A percentile compares a stretch with the other conserved stretches of the same genome.
These are phyloP conservation scores for Tapirus terrestris DNA, from an alignment of 2,113 vertebrate genomes.

Conservation along the genomic window DNA sequence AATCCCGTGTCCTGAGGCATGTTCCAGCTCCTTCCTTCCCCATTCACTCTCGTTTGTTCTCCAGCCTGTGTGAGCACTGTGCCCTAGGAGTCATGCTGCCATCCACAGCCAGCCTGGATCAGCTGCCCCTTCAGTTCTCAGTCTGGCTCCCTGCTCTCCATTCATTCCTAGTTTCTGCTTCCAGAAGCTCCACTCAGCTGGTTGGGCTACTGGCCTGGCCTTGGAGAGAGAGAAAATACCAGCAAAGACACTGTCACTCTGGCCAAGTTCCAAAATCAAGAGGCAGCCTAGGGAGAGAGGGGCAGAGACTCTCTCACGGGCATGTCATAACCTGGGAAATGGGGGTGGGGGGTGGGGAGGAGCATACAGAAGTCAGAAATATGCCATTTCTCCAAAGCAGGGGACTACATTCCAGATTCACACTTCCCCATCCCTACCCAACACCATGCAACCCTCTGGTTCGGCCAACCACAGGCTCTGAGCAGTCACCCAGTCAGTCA, in stretches of 20 bases:
- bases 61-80: background rate
- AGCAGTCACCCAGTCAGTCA: background rate
- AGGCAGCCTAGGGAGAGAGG: background rate
- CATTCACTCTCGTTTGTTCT: background rate
- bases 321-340: background rate
- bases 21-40: background rate
- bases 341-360: accelerated
- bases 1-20: accelerated
- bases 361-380: background rate
- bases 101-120: accelerated
- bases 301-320: background rate
- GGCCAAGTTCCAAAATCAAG: background rate
- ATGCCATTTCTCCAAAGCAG: background rate
- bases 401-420: background rate
- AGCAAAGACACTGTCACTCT: background rate
- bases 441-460: background rate
- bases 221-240: background rate
- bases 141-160: background rate
- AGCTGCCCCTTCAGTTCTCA: background rate
- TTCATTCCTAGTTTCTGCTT: background rate
- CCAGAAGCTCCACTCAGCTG: background rate
- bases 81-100: background rate
- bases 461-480: background rate
- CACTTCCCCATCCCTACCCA: background rate
- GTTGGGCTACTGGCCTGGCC: background rate